Base-by-base conservation (phyloP, 2,888 invertebrate species). In the Nemotelus pantherinus region DNA sequence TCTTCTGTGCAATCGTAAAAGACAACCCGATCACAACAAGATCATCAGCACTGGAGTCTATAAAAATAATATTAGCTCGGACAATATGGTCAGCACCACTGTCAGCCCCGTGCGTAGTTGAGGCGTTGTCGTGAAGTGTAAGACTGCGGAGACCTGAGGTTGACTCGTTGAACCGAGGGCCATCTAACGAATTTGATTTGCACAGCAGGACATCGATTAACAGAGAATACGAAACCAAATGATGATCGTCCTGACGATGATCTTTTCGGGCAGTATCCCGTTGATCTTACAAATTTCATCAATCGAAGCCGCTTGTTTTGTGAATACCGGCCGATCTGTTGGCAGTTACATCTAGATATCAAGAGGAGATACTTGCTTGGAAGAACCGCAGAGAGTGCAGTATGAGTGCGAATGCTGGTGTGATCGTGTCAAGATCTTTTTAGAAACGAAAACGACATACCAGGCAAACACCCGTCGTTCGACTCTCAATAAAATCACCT, bases 161-260 rank as follows among this genome's bases (percentile, higher is more conserved):
- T 25, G 25, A 25, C 25, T 25, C 25, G 25, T 9, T 39, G 55
- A 55, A n/a, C 43, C 53, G 53, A 70, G 48, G 48, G 48, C 63
- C 39, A 74, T 63, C 67, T 47, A 77, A 77, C 76, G 76, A 77
- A 77, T 77, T 77, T 77, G 76, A 77, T 77, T 77, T 77, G 76
- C 76, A 47, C 76, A 77, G 76, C 76, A 77, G 76, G 76, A 77
- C 58, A 77, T 77, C 76, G 76, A 77, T 77, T 77, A 77, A 77
- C 76, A 68, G 45, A 68, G 58, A 65, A 68, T 67, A 65, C 74
- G 48, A 74, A 77, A 58, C 67, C 58, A 77, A 77, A 77, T 68
- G 76, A 77, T 65, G 68, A 77, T 77, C 76, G 68, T 76, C 64
- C 67, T 65, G 75, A 65, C 45, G 76, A 76, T 76, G 47, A 67